Evolutionary conservation across 2,888 invertebrate genomes (phyloP), one percentile per base, ranked within the genome.

Genomic region (Dexiosoma caninum): DNA sequence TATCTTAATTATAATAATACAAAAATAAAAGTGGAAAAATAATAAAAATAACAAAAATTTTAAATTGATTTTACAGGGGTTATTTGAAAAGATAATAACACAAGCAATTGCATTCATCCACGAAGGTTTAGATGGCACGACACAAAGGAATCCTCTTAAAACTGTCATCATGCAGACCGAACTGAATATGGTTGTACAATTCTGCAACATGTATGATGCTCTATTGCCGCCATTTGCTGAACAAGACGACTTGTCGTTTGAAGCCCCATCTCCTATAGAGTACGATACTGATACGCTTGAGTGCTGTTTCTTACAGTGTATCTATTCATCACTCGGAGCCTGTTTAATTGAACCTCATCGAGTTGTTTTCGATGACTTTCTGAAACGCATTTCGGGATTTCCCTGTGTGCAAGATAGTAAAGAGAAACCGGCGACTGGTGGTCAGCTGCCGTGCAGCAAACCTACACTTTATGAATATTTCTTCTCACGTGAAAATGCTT

Each of bases 261-360:
- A 86, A 44, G 85, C 84, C n/a, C 91, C 92, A 1, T 91, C 91
- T 67, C 91, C 92, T 70, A 88, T 89, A 9, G 91, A 91, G 35
- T 89, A 89, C 5, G 92, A 93, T 67, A 89, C 88, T 21, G 92
- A 92, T 21, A 91, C 94, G 9, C 90, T 95, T 10, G 95, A 95
- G 86, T 94, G 95, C 67, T 92, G 93, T 64, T 96, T 95, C 89
- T 91, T 93, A 89, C 70, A 95, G 91, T 93, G 95, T 0, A 91
- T 97, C 84, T 97, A 96, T 89, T 95, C 94, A 90, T 97, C 97
- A 0, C 88, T 98, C 7, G 98, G 98, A 0, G 97, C 96, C 0
- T 90, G 94, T 1, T 91, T 97, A 5, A 88, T 95, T 0, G 94
- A 93, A 77, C 92, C 93, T 51, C 94, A 94, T 7, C 92, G 95